A percentile compares a stretch with the other conserved stretches of the same genome.
These are phyloP conservation scores for Noctua fimbriata DNA, from an alignment of 2,888 invertebrate genomes.

Conservation along the genomic window DNA sequence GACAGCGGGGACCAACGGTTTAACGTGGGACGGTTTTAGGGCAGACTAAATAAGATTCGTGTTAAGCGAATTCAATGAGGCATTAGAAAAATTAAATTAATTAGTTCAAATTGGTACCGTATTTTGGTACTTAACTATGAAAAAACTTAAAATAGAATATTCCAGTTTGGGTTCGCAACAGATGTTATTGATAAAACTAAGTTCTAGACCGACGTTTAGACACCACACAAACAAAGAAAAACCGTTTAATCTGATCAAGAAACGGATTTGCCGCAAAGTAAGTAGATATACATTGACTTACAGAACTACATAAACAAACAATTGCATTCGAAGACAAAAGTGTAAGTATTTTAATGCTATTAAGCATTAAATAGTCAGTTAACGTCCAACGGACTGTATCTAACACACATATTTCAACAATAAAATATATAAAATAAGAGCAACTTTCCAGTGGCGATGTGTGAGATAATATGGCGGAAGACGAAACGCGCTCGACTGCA, in stretches of 20 bases:
- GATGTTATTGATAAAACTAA: slow-evolving; percentile 4
- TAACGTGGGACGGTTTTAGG: too few relatives aligned
- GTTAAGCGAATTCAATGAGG: slow-evolving; percentile 12
- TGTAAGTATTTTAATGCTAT: slow-evolving; percentile 59
- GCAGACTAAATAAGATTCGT: slow-evolving; percentile 14
- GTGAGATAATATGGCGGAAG: slow-evolving; percentile 72
- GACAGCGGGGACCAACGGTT: background rate
- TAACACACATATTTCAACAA: slow-evolving; percentile 64
- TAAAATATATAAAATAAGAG: slow-evolving; percentile 69
- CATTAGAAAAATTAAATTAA: background rate
- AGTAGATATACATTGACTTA: background rate
- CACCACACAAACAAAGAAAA: background rate
- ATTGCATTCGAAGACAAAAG: slow-evolving; percentile 53
- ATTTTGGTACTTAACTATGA: slow-evolving; percentile 3
- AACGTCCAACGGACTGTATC: slow-evolving; percentile 66
- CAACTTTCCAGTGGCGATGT: slow-evolving; percentile 72
- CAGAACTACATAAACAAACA: slow-evolving; percentile 45
- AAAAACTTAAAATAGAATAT: slow-evolving; percentile 12
- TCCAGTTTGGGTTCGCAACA: background rate
- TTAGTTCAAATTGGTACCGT: background rate
- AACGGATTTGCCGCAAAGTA: slow-evolving; percentile 8
- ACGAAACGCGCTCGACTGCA: slow-evolving; percentile 65
- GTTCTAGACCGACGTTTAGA: background rate
- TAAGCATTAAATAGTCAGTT: slow-evolving; percentile 59
- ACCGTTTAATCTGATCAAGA: too few relatives aligned